These are phyloP conservation scores for Agelas oroides DNA, from an alignment of 37 sponge, comb jelly and placozoan genomes.

Conservation along the genomic window DNA sequence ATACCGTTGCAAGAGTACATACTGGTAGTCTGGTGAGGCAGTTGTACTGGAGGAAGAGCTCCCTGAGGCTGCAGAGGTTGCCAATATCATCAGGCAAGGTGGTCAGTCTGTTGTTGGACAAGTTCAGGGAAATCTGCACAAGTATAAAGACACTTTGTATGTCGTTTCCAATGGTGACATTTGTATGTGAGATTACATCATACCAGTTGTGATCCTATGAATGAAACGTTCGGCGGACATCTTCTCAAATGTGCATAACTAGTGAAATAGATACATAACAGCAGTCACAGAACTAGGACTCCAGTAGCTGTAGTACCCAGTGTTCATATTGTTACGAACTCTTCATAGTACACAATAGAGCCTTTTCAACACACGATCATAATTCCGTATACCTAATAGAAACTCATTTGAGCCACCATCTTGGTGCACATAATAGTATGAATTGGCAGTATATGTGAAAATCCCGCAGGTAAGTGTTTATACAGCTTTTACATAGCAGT, in stretches of 20 bases:
- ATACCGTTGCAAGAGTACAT: too few species aligned
- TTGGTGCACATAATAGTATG: too few species aligned
- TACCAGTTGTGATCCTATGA: slow-evolving; percentile 70
- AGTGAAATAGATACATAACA: not conserved
- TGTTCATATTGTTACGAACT: too few species aligned
- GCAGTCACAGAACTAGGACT: not conserved
- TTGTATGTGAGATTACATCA: not conserved
- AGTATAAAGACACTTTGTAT: not conserved
- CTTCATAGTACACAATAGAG: too few species aligned
- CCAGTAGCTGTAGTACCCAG: too few species aligned
- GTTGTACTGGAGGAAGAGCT: slow-evolving; percentile 89
- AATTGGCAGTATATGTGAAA: too few species aligned
- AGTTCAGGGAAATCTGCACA: slow-evolving; percentile 64
- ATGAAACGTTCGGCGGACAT: slow-evolving; percentile 58
- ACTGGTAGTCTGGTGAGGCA: slow-evolving; percentile 67
- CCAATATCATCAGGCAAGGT: slow-evolving; percentile 69
- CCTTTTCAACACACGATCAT: too few species aligned
- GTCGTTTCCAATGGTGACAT: not conserved
- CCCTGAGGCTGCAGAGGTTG: slow-evolving; percentile 38
- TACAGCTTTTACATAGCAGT: too few species aligned
- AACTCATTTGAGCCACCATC: too few species aligned
- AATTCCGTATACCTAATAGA: too few species aligned
- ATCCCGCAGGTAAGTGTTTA: too few species aligned
- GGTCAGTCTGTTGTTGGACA: slow-evolving; percentile 79
- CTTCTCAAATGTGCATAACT: slow-evolving; percentile 65